These are phyloP conservation scores for Todus mexicanus DNA, from an alignment of 2,797 vertebrate species.

Conservation along the genomic window DNA sequence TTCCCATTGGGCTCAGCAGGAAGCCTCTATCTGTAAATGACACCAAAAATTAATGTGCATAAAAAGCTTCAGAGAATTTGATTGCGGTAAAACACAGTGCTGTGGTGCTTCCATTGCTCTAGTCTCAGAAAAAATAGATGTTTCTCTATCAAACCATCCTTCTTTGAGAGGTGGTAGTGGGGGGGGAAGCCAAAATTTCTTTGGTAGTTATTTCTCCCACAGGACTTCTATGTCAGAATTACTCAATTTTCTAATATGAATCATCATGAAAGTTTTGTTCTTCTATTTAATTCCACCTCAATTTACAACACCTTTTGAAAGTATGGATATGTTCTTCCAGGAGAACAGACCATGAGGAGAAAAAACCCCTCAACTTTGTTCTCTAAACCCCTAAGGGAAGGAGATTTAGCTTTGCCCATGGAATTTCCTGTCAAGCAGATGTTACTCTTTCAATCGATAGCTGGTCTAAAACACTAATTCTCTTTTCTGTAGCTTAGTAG, in stretches of 20 bases:
- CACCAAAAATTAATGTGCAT: constrained; percentile 16
- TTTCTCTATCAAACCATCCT: not conserved
- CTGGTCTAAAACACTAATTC: not conserved
- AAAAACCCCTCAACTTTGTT: not conserved
- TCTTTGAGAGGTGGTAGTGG: not conserved
- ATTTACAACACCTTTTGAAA: not conserved
- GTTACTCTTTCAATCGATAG: not conserved
- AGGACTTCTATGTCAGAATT: not conserved
- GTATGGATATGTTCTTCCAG: not conserved
- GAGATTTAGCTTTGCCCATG: not conserved
- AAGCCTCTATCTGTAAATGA: not conserved
- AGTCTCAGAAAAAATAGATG: not conserved
- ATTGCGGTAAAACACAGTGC: not conserved
- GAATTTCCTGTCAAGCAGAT: not conserved
- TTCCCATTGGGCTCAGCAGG: not conserved
- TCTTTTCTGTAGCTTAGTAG: not conserved
- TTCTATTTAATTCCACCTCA: constrained; percentile 14
- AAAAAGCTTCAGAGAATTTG: not conserved
- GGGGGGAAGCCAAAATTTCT: not conserved
- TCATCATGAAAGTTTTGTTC: not conserved
- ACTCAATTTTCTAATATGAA: constrained; percentile 29
- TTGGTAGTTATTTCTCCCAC: not conserved
- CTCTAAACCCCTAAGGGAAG: not conserved
- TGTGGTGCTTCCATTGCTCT: not conserved
- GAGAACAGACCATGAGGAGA: not conserved